Conservation (phyloP, 2,888 invertebrate species). For the Oscheius sp. region DNA sequence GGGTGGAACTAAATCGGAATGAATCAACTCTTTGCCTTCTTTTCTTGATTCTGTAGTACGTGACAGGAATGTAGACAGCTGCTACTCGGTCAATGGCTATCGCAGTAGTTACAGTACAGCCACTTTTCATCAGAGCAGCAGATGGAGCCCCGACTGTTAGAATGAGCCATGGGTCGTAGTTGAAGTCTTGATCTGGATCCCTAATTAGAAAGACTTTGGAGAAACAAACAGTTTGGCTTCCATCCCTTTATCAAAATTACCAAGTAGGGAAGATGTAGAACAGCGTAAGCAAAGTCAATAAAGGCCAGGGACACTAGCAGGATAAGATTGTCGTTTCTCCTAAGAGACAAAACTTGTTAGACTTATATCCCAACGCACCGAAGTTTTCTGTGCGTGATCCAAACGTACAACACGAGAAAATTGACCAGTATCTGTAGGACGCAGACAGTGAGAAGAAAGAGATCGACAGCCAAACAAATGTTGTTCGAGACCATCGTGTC, state of each 20-base stretch:
- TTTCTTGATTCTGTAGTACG: conserved; percentile 40
- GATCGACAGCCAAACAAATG: conserved; percentile 16
- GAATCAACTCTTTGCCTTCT: conserved; percentile 27
- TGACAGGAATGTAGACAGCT: conserved; percentile 40
- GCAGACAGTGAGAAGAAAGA: conserved; percentile 25
- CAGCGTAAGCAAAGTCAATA: conserved; percentile 45
- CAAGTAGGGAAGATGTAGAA: conserved; percentile 43
- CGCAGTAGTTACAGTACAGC: conserved; percentile 43
- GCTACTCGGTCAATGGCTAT: conserved; percentile 42
- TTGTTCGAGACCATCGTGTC: conserved; percentile 25
- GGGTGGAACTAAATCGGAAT: neutral
- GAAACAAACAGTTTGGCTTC: conserved; percentile 35
- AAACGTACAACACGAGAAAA: conserved; percentile 40
- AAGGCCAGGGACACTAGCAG: conserved; percentile 44
- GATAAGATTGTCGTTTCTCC: conserved; percentile 40
- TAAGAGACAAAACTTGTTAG: neutral
- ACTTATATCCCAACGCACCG: neutral
- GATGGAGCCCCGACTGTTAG: conserved; percentile 41
- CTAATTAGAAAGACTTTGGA: neutral
- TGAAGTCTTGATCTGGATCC: conserved; percentile 28
- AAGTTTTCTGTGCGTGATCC: conserved; percentile 20
- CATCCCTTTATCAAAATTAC: conserved; percentile 40
- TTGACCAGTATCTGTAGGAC: conserved; percentile 41
- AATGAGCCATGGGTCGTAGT: conserved; percentile 39
- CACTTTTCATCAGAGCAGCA: conserved; percentile 45